Percentiles rank a stretch among this genome's conserved stretches.
These are phyloP conservation scores for Oreochromis aureus DNA, from an alignment of 2,113 vertebrate genomes.

Conservation along the genomic window DNA sequence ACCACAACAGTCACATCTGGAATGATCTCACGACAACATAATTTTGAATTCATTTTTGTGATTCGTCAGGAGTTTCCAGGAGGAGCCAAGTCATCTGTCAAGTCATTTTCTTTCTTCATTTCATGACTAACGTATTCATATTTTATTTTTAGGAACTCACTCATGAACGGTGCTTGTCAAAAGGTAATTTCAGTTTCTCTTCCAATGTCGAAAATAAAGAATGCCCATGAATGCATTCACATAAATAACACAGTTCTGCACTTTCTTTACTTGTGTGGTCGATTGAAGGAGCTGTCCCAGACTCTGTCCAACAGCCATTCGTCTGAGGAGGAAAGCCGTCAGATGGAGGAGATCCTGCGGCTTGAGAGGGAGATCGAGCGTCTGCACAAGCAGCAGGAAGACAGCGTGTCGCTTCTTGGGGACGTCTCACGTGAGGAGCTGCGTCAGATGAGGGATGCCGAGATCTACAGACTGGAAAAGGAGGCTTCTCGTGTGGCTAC, in stretches of 20 bases:
- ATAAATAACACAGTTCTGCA: not conserved
- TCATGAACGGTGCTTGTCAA: constrained; percentile 49
- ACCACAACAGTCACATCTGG: not conserved
- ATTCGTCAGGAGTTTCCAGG: not conserved
- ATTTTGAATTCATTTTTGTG: not conserved
- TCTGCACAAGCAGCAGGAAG: constrained; percentile 81
- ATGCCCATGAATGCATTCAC: not conserved
- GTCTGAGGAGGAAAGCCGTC: constrained; percentile 82
- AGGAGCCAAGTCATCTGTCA: not conserved
- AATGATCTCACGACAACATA: not conserved
- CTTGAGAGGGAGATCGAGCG: constrained; percentile 88
- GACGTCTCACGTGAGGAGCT: constrained; percentile 77
- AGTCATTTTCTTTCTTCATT: not conserved
- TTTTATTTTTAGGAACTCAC: constrained; percentile 43
- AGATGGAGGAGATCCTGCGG: constrained; percentile 89
- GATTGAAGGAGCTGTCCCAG: constrained; percentile 47
- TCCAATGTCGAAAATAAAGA: not conserved
- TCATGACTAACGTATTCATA: not conserved
- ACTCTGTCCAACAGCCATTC: constrained; percentile 45
- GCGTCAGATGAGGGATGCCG: constrained; percentile 77
- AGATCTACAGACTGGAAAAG: constrained; percentile 84
- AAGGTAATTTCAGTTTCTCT: constrained; percentile 43
- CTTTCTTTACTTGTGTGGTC: not conserved
- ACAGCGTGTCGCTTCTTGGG: constrained; percentile 80
- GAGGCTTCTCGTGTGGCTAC: constrained; percentile 86